These are phyloP conservation scores for Tanytarsus gracilentus DNA, from an alignment of 2,888 invertebrate species.

Conservation along the genomic window DNA sequence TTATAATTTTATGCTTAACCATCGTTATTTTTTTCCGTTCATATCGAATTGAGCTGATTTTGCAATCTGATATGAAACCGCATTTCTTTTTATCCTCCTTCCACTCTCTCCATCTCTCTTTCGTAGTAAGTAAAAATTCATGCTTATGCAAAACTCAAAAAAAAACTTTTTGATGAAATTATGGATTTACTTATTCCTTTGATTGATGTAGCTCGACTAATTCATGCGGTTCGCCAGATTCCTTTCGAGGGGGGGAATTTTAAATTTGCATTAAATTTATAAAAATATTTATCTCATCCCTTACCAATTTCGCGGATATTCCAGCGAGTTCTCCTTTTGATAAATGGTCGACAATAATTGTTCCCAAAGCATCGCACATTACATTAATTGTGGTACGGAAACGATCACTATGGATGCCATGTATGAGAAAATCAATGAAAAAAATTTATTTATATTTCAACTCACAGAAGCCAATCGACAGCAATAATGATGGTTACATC, in stretches of 20 bases:
- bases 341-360: conserved; percentile 79
- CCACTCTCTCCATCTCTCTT: too few species aligned
- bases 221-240: conserved; percentile 53
- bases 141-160: too few species aligned
- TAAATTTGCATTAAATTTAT: neutral
- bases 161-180: conserved; percentile 4
- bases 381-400: conserved; percentile 89
- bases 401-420: conserved; percentile 56
- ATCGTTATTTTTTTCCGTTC: too few species aligned
- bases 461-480: conserved; percentile 88
- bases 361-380: conserved; percentile 89
- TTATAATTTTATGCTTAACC: too few species aligned
- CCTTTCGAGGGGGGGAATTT: conserved; percentile 33
- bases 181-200: conserved; percentile 41
- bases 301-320: conserved; percentile 32
- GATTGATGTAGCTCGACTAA: conserved; percentile 52
- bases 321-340: conserved; percentile 61
- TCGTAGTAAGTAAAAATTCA: too few species aligned
- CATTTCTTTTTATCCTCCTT: too few species aligned
- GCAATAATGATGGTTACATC: conserved; percentile 86
- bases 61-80: too few species aligned
- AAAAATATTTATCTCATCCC: neutral
- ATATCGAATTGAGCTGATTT: too few species aligned
- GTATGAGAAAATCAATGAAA: neutral
- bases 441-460: conserved; percentile 33